A percentile compares a stretch with the other conserved stretches of the same genome.
These are phyloP conservation scores for Megaceryle alcyon DNA, from an alignment of 2,797 vertebrate species.

Conservation along the genomic window DNA sequence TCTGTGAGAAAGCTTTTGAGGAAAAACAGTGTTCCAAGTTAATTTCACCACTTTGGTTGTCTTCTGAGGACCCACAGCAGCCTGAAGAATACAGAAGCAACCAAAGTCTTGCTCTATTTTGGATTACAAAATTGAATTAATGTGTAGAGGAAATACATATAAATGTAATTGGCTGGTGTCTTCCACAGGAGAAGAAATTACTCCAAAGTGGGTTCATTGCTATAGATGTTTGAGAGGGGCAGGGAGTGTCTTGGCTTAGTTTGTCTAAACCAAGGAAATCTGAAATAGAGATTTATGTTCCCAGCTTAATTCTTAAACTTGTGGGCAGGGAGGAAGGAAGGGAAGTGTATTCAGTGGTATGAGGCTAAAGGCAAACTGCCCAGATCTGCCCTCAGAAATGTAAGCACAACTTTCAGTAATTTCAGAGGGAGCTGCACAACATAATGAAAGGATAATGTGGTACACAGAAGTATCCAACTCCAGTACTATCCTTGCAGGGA, in stretches of 20 bases:
- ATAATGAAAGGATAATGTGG: not conserved
- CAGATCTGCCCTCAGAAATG: slow-evolving; percentile 32
- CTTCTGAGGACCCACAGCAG: not conserved
- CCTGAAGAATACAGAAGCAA: not conserved
- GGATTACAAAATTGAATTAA: not conserved
- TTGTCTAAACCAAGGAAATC: not conserved
- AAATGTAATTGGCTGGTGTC: not conserved
- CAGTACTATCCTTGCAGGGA: not conserved
- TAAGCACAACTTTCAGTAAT: not conserved
- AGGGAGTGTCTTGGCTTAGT: not conserved
- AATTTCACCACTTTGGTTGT: not conserved
- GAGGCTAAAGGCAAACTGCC: slow-evolving; percentile 53
- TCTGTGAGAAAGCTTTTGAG: not conserved
- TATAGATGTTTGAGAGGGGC: not conserved
- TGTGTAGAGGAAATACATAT: not conserved
- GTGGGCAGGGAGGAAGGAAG: not conserved
- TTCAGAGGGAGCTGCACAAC: not conserved
- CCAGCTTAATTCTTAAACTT: not conserved
- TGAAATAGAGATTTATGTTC: slow-evolving; percentile 4
- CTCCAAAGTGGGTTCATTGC: not conserved
- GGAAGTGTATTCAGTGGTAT: slow-evolving; percentile 1
- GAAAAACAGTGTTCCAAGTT: not conserved
- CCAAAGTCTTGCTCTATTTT: not conserved
- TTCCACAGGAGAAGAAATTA: not conserved
- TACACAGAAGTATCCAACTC: not conserved